These are phyloP conservation scores for Sinella curviseta DNA, from an alignment of 1,140 invertebrate species.

Conservation along the genomic window DNA sequence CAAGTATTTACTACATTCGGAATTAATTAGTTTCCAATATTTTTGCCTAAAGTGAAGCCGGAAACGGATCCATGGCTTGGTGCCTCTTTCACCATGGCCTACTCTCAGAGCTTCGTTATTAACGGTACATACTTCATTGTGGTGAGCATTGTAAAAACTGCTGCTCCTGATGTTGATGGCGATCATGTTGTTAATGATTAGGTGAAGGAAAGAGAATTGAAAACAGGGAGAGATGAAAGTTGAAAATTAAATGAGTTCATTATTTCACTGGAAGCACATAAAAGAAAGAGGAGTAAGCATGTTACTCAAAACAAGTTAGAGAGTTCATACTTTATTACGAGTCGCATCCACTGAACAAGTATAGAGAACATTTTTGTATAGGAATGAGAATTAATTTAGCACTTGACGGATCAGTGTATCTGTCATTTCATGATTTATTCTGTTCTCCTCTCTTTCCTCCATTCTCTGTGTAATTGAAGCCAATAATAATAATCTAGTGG, in stretches of 20 bases:
- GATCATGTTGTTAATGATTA: constrained; percentile 14
- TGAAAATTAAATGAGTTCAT: constrained; percentile 24
- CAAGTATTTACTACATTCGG: constrained; percentile 17
- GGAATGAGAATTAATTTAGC: constrained; percentile 7
- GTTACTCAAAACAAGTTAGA: too few relatives aligned
- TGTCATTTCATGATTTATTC: constrained; percentile 5
- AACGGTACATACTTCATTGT: not conserved
- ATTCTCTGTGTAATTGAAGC: not conserved
- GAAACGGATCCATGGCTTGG: constrained; percentile 22
- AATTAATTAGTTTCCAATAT: constrained; percentile 28
- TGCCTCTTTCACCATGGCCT: not conserved
- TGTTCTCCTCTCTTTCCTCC: not conserved
- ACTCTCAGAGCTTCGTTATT: not conserved
- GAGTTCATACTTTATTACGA: too few relatives aligned
- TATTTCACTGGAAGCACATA: constrained; percentile 3
- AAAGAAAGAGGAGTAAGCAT: not conserved
- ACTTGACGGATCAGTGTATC: constrained; percentile 13
- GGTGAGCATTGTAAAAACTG: not conserved
- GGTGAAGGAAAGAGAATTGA: not conserved
- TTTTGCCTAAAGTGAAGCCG: constrained; percentile 17
- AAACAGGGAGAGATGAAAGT: constrained; percentile 20
- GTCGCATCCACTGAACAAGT: not conserved
- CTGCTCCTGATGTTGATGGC: constrained; percentile 7
- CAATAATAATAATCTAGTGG: not conserved
- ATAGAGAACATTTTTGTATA: not conserved